Evolutionary conservation across 1,140 invertebrate genomes (phyloP).

Genomic region (Plutomurus gul): DNA sequence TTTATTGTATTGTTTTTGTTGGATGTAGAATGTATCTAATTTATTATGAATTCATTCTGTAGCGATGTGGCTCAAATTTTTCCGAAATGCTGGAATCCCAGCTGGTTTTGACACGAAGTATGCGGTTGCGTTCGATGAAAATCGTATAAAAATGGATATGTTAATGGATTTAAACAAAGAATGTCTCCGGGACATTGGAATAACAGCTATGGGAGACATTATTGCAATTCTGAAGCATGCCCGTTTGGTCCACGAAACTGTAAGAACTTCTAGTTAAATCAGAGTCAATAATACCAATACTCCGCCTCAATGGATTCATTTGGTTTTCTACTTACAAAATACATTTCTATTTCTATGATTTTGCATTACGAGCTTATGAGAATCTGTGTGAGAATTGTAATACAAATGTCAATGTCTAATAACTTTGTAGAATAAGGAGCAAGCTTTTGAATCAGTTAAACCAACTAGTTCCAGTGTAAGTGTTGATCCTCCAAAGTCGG

Average conservation of each 20-base stretch:
- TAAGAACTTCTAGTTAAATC: conserved; percentile 29
- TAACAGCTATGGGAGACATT: conserved; percentile 78
- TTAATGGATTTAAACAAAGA: conserved; percentile 79
- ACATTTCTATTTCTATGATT: background rate
- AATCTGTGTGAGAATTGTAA: no score
- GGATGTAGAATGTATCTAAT: background rate
- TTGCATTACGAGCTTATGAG: background rate
- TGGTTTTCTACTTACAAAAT: background rate
- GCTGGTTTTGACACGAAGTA: conserved; percentile 74
- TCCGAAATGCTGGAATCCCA: conserved; percentile 76
- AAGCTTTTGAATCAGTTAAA: conserved; percentile 33
- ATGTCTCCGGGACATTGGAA: conserved; percentile 80
- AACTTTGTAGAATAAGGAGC: conserved; percentile 33
- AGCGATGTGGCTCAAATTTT: conserved; percentile 76
- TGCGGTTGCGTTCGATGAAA: conserved; percentile 79
- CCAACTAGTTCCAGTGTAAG: background rate
- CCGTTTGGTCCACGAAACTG: conserved; percentile 72
- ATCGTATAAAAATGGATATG: conserved; percentile 80
- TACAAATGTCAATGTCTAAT: background rate
- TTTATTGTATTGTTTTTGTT: no score
- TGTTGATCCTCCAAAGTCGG: no score
- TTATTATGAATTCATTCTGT: conserved; percentile 37
- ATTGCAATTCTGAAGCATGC: conserved; percentile 83
- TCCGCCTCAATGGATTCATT: background rate
- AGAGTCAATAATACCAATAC: background rate